These are phyloP conservation scores for Macropis europaea DNA, from an alignment of 2,888 invertebrate species.

Conservation along the genomic window DNA sequence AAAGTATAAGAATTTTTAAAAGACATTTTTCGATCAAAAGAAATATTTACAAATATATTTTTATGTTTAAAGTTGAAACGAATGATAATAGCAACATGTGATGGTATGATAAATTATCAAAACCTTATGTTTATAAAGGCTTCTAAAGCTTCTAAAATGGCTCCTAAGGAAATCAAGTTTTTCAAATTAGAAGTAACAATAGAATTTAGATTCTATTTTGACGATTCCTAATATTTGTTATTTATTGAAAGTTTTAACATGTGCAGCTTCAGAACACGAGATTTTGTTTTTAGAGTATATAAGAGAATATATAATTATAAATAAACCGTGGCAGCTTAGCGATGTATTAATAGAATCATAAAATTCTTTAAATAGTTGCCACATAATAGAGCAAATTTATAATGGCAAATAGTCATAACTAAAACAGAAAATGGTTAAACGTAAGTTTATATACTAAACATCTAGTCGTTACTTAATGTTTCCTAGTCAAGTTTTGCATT, in stretches of 20 bases:
- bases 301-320: constrained; percentile 2
- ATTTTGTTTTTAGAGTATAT: constrained; percentile 22
- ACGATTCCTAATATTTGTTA: constrained; percentile 20
- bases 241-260: constrained; percentile 27
- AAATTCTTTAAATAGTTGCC: constrained; percentile 30
- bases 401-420: constrained; percentile 25
- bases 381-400: constrained; percentile 22
- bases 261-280: constrained; percentile 25
- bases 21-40: constrained; percentile 21
- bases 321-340: constrained; percentile 13
- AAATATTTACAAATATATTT: constrained; percentile 29
- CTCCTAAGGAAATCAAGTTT: constrained; percentile 14
- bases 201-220: constrained; percentile 17
- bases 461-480: constrained; percentile 77
- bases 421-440: constrained; percentile 38
- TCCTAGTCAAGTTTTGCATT: constrained; percentile 77
- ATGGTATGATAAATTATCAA: neutral
- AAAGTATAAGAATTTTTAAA: constrained; percentile 27
- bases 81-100: neutral
- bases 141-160: constrained; percentile 6
- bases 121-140: constrained; percentile 4
- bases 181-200: neutral
- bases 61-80: constrained; percentile 15
- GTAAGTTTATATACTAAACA: constrained; percentile 56
- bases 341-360: constrained; percentile 29